A percentile compares a stretch with the other conserved stretches of the same genome.
Conservation (phyloP, 1,140 invertebrate species). For the Melipona quadrifasciata region DNA sequence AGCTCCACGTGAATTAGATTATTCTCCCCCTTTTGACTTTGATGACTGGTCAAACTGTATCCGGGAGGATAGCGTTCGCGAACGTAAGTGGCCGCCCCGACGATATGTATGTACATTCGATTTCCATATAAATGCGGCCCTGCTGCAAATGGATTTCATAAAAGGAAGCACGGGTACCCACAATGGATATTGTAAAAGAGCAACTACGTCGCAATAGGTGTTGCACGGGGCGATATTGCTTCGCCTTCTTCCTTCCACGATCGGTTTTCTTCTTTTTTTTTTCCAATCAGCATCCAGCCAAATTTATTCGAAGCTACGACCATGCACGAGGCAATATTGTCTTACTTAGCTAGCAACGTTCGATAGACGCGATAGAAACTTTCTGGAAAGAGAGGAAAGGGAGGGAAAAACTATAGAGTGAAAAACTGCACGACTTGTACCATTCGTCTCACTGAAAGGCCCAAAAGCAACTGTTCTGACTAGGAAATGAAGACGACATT, state of each 20-base stretch:
- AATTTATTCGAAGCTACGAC: background rate
- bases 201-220: background rate
- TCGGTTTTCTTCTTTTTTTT: too few species aligned
- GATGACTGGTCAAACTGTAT: conserved; percentile 19
- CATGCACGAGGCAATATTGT: background rate
- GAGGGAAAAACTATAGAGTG: background rate
- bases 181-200: background rate
- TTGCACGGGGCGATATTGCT: background rate
- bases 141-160: conserved; percentile 13
- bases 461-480: too few species aligned
- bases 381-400: background rate
- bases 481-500: too few species aligned
- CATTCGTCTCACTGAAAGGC: too few species aligned
- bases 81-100: conserved; percentile 1
- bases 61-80: background rate
- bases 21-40: conserved; percentile 8
- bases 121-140: conserved; percentile 29
- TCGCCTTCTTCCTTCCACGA: background rate
- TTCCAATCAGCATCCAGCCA: too few species aligned
- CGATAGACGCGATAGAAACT: background rate
- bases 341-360: background rate
- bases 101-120: conserved; percentile 23
- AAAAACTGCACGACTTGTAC: too few species aligned
- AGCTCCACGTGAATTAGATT: conserved; percentile 15
- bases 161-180: conserved; percentile 14